Evolutionary conservation across 1,140 invertebrate genomes (phyloP).

Genomic region (Drosophila tani): DNA sequence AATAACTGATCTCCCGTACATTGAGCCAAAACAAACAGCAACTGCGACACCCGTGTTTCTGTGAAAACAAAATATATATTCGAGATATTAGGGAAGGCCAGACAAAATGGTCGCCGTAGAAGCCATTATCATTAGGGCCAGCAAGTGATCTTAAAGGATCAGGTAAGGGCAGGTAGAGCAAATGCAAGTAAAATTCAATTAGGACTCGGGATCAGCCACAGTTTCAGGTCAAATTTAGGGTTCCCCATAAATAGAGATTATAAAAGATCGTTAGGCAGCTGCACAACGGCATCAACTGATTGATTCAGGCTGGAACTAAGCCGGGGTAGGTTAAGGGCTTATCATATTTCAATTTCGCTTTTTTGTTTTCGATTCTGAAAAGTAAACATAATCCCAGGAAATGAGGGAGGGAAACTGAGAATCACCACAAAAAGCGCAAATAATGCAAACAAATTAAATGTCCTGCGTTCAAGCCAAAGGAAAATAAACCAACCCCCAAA

Average conservation of each 20-base stretch:
- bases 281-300: constrained; percentile 35
- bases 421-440: constrained; percentile 67
- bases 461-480: constrained; percentile 12
- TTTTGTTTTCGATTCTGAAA: constrained; percentile 26
- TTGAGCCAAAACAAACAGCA: constrained; percentile 19
- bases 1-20: neutral
- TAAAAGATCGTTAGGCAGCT: constrained; percentile 26
- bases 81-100: constrained; percentile 1
- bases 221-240: constrained; percentile 24
- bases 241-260: constrained; percentile 14
- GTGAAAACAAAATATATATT: constrained; percentile 13
- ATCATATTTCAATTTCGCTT: constrained; percentile 39
- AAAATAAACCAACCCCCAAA: constrained; percentile 44
- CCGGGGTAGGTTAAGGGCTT: constrained; percentile 23
- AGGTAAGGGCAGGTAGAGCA: constrained; percentile 26
- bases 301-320: constrained; percentile 32
- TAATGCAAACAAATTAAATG: constrained; percentile 78
- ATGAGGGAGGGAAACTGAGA: constrained; percentile 46
- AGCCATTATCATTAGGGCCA: constrained; percentile 42
- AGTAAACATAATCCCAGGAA: constrained; percentile 45
- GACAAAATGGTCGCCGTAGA: constrained; percentile 31
- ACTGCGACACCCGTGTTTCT: constrained; percentile 1
- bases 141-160: constrained; percentile 24
- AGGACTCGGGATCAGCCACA: constrained; percentile 13
- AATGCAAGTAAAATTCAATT: constrained; percentile 34